Conservation (phyloP, 35 echinoderm and acorn worm genomes). For the Lytechinus pictus region DNA sequence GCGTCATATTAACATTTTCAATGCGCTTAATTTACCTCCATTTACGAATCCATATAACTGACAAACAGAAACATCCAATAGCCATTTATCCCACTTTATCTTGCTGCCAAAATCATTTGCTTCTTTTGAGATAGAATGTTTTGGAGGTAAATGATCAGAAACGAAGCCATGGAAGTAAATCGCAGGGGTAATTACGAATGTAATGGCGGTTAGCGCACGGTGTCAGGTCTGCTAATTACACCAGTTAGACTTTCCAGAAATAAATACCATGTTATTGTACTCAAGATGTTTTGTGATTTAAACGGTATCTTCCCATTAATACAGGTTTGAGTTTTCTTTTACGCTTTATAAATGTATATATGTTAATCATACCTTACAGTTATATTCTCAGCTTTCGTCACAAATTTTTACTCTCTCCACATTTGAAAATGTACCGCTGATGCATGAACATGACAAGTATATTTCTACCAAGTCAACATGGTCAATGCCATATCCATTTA, state of each 20-base stretch:
- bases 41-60: neutral
- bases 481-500: no score
- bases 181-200: neutral
- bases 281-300: neutral
- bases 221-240: neutral
- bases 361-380: no score
- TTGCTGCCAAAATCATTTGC: neutral
- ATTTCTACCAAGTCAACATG: no score
- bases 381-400: no score
- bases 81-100: neutral
- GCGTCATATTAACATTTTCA: no score
- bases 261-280: neutral
- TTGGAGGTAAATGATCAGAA: neutral
- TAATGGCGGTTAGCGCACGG: neutral
- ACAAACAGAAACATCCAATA: neutral
- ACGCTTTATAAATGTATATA: no score
- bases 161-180: neutral
- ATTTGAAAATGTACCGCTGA: no score
- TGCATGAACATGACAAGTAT: no score
- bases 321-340: neutral
- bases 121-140: neutral
- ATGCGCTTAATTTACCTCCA: neutral
- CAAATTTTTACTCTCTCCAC: no score
- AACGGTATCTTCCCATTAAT: neutral
- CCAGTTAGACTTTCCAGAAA: neutral